Conservation (phyloP, 2,797 vertebrate species). For the Myoxocephalus aenaeus region DNA sequence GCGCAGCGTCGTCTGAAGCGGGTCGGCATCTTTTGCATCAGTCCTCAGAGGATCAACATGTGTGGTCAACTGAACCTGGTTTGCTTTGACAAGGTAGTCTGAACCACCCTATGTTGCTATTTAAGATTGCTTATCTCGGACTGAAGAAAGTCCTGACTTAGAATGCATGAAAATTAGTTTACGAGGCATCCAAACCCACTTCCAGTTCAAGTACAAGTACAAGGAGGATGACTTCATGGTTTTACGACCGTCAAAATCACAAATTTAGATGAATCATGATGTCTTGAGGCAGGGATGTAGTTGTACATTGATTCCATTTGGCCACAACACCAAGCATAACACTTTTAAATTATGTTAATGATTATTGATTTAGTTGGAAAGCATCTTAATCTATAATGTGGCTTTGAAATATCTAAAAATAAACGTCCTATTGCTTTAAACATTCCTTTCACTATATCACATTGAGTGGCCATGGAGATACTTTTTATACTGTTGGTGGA, state of each 20-base stretch:
- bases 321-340: background rate
- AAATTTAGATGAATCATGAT: conserved; percentile 4
- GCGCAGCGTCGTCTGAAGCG: conserved; percentile 93
- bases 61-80: conserved; percentile 96
- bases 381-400: background rate
- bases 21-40: conserved; percentile 96
- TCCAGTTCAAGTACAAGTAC: background rate
- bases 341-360: background rate
- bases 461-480: background rate
- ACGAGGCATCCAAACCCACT: conserved; percentile 7
- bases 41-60: conserved; percentile 97
- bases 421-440: background rate
- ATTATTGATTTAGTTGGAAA: background rate
- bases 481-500: background rate
- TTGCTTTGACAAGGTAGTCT: conserved; percentile 95
- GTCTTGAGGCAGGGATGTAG: conserved; percentile 6
- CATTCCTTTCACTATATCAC: background rate
- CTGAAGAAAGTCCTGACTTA: background rate
- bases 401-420: background rate
- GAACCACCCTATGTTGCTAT: background rate
- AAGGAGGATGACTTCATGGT: background rate
- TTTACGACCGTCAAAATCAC: background rate
- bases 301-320: background rate
- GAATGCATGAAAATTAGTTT: background rate
- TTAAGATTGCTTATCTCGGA: background rate